phyloP scores from a whole-genome alignment of 2,888 invertebrate species.

The Lissonota sp. region DNA sequence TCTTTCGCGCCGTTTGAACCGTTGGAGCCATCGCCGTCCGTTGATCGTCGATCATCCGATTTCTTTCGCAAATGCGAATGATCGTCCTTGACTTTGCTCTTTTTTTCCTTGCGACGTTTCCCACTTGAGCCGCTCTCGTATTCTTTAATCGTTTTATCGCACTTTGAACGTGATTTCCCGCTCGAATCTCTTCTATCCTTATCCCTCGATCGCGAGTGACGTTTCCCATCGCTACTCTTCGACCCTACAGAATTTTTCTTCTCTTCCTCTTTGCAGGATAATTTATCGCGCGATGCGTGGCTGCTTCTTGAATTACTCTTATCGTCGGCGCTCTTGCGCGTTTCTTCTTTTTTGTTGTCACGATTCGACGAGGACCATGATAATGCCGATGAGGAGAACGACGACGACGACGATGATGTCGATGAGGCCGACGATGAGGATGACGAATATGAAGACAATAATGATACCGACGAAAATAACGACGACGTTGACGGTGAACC shows the following conservation, averaged over 20 bases:
- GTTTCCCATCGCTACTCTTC: constrained; percentile 18
- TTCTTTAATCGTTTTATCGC: constrained; percentile 47
- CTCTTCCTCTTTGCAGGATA: constrained; percentile 75
- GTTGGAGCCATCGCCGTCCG: constrained; percentile 92
- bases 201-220: constrained; percentile 13
- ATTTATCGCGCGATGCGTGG: constrained; percentile 74
- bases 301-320: constrained; percentile 61
- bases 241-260: constrained; percentile 35
- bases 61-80: constrained; percentile 89
- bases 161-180: constrained; percentile 61
- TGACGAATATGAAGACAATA: too few relatives aligned
- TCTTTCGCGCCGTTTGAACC: constrained; percentile 84
- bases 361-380: too few relatives aligned
- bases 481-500: constrained; percentile 64
- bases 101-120: constrained; percentile 80
- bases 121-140: constrained; percentile 69
- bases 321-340: constrained; percentile 60
- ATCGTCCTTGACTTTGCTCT: constrained; percentile 87
- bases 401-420: too few relatives aligned
- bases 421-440: too few relatives aligned
- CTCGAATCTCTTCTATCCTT: constrained; percentile 57
- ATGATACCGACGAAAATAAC: too few relatives aligned
- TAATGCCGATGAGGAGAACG: too few relatives aligned
- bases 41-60: constrained; percentile 88
- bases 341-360: constrained; percentile 59